Conservation (phyloP, 2,113 vertebrate species). For the Willisornis vidua region DNA sequence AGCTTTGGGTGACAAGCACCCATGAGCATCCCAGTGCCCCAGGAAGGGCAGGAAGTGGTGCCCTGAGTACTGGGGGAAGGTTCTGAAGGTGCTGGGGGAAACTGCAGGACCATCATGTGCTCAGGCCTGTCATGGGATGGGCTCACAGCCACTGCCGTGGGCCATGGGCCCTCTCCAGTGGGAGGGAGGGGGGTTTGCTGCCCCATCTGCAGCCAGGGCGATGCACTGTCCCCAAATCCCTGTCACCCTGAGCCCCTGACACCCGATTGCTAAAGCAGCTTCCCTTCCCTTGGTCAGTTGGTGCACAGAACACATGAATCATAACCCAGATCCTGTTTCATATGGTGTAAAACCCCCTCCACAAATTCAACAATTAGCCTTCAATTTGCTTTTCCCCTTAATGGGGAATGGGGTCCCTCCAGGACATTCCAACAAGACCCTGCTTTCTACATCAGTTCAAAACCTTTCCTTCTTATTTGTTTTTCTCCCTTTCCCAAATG, state of each 20-base stretch:
- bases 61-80: accelerated
- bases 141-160: accelerated
- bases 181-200: not conserved
- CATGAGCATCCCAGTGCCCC: accelerated
- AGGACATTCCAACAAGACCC: not conserved
- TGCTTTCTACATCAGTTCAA: constrained; percentile 54
- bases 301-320: not conserved
- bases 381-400: constrained; percentile 58
- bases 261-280: constrained; percentile 34
- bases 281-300: not conserved
- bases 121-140: not conserved
- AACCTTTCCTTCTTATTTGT: not conserved
- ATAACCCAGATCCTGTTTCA: constrained; percentile 35
- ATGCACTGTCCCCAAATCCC: not conserved
- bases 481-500: not conserved
- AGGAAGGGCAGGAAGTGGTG: accelerated
- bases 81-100: not conserved
- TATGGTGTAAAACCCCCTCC: not conserved
- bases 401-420: not conserved
- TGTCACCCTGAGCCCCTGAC: accelerated
- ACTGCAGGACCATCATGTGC: not conserved
- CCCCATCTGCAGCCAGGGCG: accelerated
- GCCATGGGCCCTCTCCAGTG: accelerated
- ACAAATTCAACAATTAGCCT: constrained; percentile 63
- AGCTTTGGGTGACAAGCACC: not conserved